phyloP scores from a whole-genome alignment of 2,888 invertebrate genomes.

The Bimastos eiseni region DNA sequence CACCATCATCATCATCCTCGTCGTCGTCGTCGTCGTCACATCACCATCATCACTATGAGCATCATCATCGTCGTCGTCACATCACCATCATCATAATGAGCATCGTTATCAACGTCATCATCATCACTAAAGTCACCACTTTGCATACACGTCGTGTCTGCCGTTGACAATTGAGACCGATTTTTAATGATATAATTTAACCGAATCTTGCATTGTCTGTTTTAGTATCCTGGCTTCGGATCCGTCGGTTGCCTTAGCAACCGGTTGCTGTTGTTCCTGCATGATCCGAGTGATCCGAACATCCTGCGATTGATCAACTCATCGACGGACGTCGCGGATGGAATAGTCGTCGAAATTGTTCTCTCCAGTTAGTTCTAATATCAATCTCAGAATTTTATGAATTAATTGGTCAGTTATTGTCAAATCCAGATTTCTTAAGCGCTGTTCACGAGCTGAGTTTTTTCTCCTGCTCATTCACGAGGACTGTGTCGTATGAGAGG shows the following conservation, averaged over 20 bases:
- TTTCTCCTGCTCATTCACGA: too few relatives aligned
- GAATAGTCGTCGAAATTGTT: constrained; percentile 93
- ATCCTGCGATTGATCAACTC: constrained; percentile 89
- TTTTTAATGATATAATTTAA: too few relatives aligned
- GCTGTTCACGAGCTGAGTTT: neutral
- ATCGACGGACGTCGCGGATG: constrained; percentile 86
- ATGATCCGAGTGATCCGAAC: constrained; percentile 90
- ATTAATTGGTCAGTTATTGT: neutral
- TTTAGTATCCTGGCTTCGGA: constrained; percentile 87
- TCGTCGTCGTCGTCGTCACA: too few relatives aligned
- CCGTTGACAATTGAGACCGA: too few relatives aligned
- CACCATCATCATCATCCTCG: too few relatives aligned
- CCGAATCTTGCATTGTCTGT: neutral
- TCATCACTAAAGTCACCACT: too few relatives aligned
- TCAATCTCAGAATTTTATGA: neutral
- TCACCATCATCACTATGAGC: too few relatives aligned
- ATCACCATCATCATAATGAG: too few relatives aligned
- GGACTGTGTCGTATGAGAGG: too few relatives aligned
- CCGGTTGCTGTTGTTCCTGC: constrained; percentile 88
- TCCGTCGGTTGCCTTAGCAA: constrained; percentile 77
- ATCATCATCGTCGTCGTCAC: too few relatives aligned
- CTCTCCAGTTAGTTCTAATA: constrained; percentile 76
- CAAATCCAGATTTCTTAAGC: neutral
- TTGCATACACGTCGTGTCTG: too few relatives aligned
- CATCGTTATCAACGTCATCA: too few relatives aligned